These are phyloP conservation scores for Drosophila watanabei DNA, from an alignment of 1,140 invertebrate species.

Conservation along the genomic window DNA sequence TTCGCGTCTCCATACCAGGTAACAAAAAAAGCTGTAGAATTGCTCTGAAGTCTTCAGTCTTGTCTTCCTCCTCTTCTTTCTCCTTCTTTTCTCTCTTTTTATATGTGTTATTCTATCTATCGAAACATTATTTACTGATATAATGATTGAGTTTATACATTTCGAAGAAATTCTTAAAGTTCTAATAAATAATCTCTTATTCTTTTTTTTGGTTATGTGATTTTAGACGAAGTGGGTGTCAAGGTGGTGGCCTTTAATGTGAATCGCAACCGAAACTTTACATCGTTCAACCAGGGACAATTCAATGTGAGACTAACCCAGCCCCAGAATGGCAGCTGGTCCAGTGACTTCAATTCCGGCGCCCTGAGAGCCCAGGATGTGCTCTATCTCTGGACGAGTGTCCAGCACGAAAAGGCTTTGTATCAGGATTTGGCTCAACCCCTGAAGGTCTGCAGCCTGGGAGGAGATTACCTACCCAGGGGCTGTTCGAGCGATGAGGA, in stretches of 20 bases:
- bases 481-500: conserved; percentile 33
- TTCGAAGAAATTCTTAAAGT: background rate
- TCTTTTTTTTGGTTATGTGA: background rate
- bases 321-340: conserved; percentile 56
- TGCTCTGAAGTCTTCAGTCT: too few relatives aligned
- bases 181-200: background rate
- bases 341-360: conserved; percentile 42
- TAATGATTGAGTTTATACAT: background rate
- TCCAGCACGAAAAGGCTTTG: conserved; percentile 63
- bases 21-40: conserved; percentile 2
- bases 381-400: conserved; percentile 73
- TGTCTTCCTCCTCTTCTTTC: background rate
- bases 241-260: conserved; percentile 76
- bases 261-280: conserved; percentile 75
- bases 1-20: conserved; percentile 77
- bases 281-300: conserved; percentile 67
- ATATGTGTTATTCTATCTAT: background rate
- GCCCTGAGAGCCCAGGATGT: conserved; percentile 53
- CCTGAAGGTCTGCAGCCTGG: conserved; percentile 41
- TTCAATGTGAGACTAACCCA: conserved; percentile 45
- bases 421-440: conserved; percentile 53
- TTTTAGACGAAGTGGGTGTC: conserved; percentile 66
- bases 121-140: background rate
- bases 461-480: conserved; percentile 40
- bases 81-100: background rate